Conservation (phyloP, 2,888 invertebrate species). For the Melanotus villosus region DNA sequence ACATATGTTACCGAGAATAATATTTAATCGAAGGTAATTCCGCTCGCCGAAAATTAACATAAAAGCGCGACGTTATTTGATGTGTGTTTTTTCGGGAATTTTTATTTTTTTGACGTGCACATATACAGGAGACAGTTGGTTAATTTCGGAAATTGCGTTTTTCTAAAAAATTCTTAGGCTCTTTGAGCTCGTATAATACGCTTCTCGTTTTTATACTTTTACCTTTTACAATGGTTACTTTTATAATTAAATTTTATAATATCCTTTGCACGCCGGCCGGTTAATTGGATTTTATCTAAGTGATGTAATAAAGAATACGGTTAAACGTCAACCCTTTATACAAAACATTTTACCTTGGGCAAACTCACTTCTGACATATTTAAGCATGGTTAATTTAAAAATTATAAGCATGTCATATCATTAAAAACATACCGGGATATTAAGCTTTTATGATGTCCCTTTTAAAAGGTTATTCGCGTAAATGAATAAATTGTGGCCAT, state of each 20-base stretch:
- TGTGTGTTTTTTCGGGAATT: no score
- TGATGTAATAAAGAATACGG: conserved; percentile 57
- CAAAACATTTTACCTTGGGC: conserved; percentile 53
- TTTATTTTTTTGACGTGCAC: no score
- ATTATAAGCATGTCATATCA: conserved; percentile 63
- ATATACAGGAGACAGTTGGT: not conserved
- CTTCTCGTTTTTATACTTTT: conserved; percentile 32
- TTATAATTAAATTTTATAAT: conserved; percentile 59
- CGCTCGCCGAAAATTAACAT: no score
- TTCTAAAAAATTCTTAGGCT: conserved; percentile 9
- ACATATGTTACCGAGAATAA: no score
- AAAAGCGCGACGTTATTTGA: no score
- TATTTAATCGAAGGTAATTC: no score
- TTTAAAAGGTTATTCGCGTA: conserved; percentile 58
- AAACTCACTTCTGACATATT: conserved; percentile 52
- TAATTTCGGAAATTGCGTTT: not conserved
- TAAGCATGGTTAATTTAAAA: conserved; percentile 63
- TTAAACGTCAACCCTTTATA: conserved; percentile 53
- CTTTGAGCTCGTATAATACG: conserved; percentile 32
- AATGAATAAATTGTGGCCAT: conserved; percentile 63
- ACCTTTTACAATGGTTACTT: conserved; percentile 53
- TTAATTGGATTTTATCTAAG: conserved; percentile 59
- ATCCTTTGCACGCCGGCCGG: conserved; percentile 56
- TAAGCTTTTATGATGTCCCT: conserved; percentile 58
- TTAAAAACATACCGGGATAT: conserved; percentile 63